Conservation (phyloP, 2,888 invertebrate species). For the Himalopsyche anomala region DNA sequence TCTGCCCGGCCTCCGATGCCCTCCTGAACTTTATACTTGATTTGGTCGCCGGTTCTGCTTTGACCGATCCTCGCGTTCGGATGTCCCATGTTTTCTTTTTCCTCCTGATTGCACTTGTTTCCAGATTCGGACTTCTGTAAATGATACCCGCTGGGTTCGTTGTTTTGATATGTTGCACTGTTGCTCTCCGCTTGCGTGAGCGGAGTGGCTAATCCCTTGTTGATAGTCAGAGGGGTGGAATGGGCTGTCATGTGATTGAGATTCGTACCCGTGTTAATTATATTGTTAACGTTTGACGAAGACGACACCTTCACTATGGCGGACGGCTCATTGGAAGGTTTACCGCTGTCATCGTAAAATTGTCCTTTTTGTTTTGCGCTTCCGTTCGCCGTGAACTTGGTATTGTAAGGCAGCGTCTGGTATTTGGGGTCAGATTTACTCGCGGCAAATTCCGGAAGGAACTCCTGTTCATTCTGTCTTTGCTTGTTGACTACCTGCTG, state of each 20-base stretch:
- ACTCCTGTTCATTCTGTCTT: slow-evolving; percentile 77
- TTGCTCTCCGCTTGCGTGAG: slow-evolving; percentile 74
- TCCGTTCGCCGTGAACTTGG: slow-evolving; percentile 83
- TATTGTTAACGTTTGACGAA: slow-evolving; percentile 63
- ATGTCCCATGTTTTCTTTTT: slow-evolving; percentile 65
- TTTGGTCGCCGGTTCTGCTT: slow-evolving; percentile 70
- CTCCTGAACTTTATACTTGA: slow-evolving; percentile 58
- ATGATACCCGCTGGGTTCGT: slow-evolving; percentile 73
- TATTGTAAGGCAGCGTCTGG: slow-evolving; percentile 93
- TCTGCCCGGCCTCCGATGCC: slow-evolving; percentile 61
- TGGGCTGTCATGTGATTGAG: slow-evolving; percentile 78
- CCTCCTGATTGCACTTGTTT: slow-evolving; percentile 76
- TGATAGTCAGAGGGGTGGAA: slow-evolving; percentile 77
- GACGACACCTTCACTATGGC: slow-evolving; percentile 64
- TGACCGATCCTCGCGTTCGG: slow-evolving; percentile 69
- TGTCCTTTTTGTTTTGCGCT: slow-evolving; percentile 64
- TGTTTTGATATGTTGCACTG: slow-evolving; percentile 68
- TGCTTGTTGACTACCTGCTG: slow-evolving; percentile 68
- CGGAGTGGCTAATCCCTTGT: slow-evolving; percentile 81
- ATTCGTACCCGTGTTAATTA: slow-evolving; percentile 71
- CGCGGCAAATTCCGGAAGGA: slow-evolving; percentile 83
- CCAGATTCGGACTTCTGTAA: slow-evolving; percentile 77
- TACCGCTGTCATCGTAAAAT: slow-evolving; percentile 64
- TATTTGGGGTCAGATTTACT: slow-evolving; percentile 93
- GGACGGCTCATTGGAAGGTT: slow-evolving; percentile 47